Evolutionary conservation across 1,140 invertebrate genomes (phyloP).

Genomic region (Calycopis cecrops): DNA sequence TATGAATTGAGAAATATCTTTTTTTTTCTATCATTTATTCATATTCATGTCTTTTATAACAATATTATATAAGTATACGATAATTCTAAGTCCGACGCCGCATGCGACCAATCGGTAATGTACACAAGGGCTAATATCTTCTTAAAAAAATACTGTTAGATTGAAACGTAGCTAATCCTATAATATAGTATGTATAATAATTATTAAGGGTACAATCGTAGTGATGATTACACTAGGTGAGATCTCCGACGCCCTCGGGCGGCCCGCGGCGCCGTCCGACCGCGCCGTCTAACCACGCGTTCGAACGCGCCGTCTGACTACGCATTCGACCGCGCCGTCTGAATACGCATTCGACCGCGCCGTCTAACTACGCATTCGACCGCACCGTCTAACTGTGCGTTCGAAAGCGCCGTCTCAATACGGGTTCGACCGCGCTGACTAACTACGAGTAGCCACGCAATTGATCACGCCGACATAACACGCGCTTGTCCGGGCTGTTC

Average conservation of each 20-base stretch:
- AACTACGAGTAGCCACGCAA: too few species aligned
- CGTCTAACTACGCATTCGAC: too few species aligned
- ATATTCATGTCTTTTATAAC: constrained; percentile 70
- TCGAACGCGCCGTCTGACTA: too few species aligned
- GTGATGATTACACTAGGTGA: constrained; percentile 70
- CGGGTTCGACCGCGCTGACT: too few species aligned
- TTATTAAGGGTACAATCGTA: constrained; percentile 67
- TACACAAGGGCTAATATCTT: constrained; percentile 74
- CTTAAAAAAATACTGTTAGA: constrained; percentile 75
- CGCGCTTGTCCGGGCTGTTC: too few species aligned
- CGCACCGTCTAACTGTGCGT: too few species aligned
- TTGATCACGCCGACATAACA: too few species aligned
- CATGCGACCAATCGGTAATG: constrained; percentile 56
- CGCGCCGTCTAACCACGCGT: constrained; percentile 26
- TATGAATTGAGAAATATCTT: constrained; percentile 67
- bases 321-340: too few species aligned
- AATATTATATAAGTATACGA: constrained; percentile 67
- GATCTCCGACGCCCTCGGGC: constrained; percentile 64
- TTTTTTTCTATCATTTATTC: constrained; percentile 69
- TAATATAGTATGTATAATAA: constrained; percentile 67
- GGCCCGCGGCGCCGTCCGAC: constrained; percentile 55
- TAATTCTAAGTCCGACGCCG: constrained; percentile 63
- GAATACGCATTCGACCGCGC: too few species aligned
- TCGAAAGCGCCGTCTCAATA: too few species aligned
- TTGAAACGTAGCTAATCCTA: constrained; percentile 73